Evolutionary conservation across 2,797 vertebrate species (phyloP), one percentile per base, ranked within the genome.

Genomic region (Allobates femoralis): DNA sequence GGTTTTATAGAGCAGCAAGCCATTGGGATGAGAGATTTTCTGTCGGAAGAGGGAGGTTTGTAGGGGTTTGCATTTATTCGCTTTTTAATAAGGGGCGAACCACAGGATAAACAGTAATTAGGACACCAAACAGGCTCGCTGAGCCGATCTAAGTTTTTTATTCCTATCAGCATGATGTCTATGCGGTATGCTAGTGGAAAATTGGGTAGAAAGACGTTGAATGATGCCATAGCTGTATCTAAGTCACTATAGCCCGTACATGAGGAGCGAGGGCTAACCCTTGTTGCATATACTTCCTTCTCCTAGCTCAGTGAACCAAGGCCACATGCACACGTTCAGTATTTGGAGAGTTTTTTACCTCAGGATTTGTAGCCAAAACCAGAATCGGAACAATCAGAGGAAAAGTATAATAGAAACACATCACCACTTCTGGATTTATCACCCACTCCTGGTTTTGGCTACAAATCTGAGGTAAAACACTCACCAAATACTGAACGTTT

Each of bases 71-170:
- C 26, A 77, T 87, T 77, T 71, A 82, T 95, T 95, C 94, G 93
- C 93, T 95, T 95, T 94, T 94, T 95, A 95, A 94, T 94, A 95
- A 92, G 94, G 95, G 93, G 93, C 94, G 94, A 94, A 95, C 94
- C 93, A 93, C 93, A 94, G 92, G 94, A 93, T 95, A 95, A 95
- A 95, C 94, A 95, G 93, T 94, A 95, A 95, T 95, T 95, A 95
- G 93, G 91, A 94, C 94, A 93, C 93, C 93, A 95, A 93, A 93
- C 90, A 92, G 91, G 93, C 93, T 94, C 94, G 94, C 94, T 94
- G 94, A 95, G 94, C 93, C 94, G 94, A 94, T 94, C 93, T 93
- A 91, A 90, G 93, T 94, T 94, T 94, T 89, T 91, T 92, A 93
- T 94, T 92, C 91, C 90, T 94, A 92, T 93, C 94, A 94, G 94